Conservation (phyloP, 2,888 invertebrate genomes). For the Amphipoea oculea region DNA sequence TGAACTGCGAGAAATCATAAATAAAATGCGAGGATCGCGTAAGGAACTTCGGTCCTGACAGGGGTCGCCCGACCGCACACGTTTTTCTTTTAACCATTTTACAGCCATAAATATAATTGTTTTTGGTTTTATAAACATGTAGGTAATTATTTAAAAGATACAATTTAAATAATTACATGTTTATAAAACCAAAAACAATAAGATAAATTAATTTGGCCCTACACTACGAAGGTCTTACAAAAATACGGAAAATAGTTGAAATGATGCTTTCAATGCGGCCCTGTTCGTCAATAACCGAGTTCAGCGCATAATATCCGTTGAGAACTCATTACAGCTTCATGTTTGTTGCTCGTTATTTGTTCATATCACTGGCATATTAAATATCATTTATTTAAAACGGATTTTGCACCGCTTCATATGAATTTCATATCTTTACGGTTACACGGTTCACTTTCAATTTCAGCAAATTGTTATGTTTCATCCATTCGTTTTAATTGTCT, state of each 20-base stretch:
- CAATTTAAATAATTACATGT: no score
- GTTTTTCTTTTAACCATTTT: no score
- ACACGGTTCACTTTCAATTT: neutral
- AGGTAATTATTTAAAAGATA: no score
- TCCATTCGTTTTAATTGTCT: neutral
- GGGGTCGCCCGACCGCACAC: no score
- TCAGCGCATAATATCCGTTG: constrained; percentile 33
- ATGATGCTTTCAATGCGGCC: constrained; percentile 8
- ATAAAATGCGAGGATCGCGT: no score
- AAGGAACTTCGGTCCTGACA: no score
- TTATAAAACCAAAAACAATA: neutral
- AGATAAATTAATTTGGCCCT: neutral
- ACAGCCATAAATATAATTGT: no score
- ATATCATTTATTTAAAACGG: constrained; percentile 6
- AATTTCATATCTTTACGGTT: neutral
- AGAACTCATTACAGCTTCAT: constrained; percentile 43
- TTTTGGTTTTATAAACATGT: no score
- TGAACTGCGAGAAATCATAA: no score
- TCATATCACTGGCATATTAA: constrained; percentile 16
- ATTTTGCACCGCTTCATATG: constrained; percentile 2
- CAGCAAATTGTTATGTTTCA: neutral
- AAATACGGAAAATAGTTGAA: neutral
- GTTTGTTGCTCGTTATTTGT: constrained; percentile 13
- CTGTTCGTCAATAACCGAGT: constrained; percentile 7
- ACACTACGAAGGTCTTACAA: neutral